Percentiles rank a stretch among this genome's conserved stretches.
phyloP scores from a whole-genome alignment of 1,140 invertebrate genomes.

The Antheraea mylitta region DNA sequence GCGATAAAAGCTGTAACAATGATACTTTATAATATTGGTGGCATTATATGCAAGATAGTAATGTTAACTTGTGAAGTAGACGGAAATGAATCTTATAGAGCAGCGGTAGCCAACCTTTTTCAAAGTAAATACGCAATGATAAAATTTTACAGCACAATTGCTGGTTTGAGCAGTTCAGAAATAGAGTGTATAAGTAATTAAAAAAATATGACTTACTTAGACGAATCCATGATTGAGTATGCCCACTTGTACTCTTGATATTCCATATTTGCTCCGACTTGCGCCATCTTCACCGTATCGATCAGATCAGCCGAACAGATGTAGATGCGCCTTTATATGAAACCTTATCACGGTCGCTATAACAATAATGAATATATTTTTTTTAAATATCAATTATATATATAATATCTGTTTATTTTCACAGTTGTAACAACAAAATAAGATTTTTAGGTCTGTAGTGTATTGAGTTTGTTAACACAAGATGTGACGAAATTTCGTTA shows the following conservation, averaged over 20 bases:
- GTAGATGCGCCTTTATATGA: constrained; percentile 16
- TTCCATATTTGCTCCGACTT: constrained; percentile 76
- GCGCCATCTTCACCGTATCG: constrained; percentile 57
- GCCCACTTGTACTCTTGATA: constrained; percentile 88
- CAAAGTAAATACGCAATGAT: no score
- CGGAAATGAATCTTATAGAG: no score
- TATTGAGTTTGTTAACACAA: no score
- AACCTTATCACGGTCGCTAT: constrained; percentile 15
- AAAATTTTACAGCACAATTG: neutral
- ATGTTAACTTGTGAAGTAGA: no score
- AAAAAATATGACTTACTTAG: constrained; percentile 67
- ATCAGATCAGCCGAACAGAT: constrained; percentile 15
- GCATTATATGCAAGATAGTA: no score
- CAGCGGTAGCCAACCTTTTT: no score
- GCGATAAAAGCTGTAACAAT: no score
- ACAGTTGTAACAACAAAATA: no score
- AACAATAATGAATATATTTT: constrained; percentile 14
- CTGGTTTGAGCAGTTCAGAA: no score
- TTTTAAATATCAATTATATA: neutral
- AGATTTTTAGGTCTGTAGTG: no score
- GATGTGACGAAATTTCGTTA: no score
- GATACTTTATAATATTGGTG: no score
- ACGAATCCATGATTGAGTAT: constrained; percentile 97
- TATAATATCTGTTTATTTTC: neutral
- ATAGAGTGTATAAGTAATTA: neutral